These are phyloP conservation scores for Ariopsis seemanni DNA, from an alignment of 2,113 vertebrate species.

Conservation along the genomic window DNA sequence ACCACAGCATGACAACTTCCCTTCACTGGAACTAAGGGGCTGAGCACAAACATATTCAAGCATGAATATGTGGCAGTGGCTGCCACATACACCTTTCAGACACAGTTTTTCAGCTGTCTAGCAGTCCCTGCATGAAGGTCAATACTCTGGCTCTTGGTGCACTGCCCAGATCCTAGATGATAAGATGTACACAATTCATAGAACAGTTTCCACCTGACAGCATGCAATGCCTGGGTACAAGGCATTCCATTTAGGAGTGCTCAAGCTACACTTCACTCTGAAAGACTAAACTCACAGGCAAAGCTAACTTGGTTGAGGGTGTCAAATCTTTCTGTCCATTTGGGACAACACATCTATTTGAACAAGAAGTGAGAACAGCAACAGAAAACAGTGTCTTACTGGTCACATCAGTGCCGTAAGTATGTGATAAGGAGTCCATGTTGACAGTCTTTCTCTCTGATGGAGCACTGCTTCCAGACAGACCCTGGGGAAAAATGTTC, in stretches of 20 bases:
- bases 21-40: background rate
- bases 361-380: background rate
- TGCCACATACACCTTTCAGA: background rate
- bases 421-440: background rate
- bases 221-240: background rate
- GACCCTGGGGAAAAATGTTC: background rate
- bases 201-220: background rate
- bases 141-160: background rate
- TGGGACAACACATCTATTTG: background rate
- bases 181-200: background rate
- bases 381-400: background rate
- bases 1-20: background rate
- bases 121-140: background rate
- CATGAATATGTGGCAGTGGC: no score
- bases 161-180: background rate
- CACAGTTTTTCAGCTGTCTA: background rate
- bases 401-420: background rate
- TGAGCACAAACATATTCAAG: no score
- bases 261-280: no score
- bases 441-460: background rate
- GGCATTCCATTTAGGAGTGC: background rate
- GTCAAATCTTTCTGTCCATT: background rate
- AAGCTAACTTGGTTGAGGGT: background rate
- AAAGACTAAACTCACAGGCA: no score
- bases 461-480: no score